Base-by-base conservation (phyloP, 2,113 vertebrate species). In the Anarrhichthys ocellatus region DNA sequence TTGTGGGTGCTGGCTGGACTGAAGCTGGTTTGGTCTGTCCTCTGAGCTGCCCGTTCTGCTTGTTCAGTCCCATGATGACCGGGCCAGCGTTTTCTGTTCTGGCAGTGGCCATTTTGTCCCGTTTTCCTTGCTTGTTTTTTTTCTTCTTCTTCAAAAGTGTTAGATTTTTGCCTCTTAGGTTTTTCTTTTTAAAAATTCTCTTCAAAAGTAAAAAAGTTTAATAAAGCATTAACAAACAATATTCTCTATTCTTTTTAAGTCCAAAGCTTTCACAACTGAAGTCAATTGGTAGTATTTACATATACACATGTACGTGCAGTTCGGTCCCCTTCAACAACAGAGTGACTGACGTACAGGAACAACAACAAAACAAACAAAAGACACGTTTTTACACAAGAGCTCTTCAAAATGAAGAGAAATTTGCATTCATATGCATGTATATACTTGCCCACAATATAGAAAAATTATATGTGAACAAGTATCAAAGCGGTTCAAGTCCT, bases 391-490 rank as follows among this genome's bases (percentile, higher is more conserved):
- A 93, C 84, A 93, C 81, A 91, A 93, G 58, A 88, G 85, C 94
- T 95, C 94, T 96, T 95, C 95, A 78, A 94, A 95, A 95, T 83
- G 94, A 96, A 96, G 95, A 95, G 92, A 95, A 94, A 94, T 92
- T 71, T 92, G 87, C 92, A 95, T 93, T 90, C 88, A 93, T 88
- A 89, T 93, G 93, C 91, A 93, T 90, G 87, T 93, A 94, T 94
- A 87, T 88, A 93, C 93, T 91, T 92, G 92, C 78, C 48, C 92
- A 89, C 87, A 75, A 93, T 95, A 96, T 94, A 96, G 94, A 96
- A 95, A 90, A 95, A 95, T 95, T 94, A 95, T 95, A 95, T 76
- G 90, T 91, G 91, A 91, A 92, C 94, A 91, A 93, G 93, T 92
- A 91, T 89, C 69, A 88, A 92, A 93, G 91, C 79, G 67, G 83